phyloP scores from a whole-genome alignment of 2,113 vertebrate genomes.

The Tichodroma muraria region DNA sequence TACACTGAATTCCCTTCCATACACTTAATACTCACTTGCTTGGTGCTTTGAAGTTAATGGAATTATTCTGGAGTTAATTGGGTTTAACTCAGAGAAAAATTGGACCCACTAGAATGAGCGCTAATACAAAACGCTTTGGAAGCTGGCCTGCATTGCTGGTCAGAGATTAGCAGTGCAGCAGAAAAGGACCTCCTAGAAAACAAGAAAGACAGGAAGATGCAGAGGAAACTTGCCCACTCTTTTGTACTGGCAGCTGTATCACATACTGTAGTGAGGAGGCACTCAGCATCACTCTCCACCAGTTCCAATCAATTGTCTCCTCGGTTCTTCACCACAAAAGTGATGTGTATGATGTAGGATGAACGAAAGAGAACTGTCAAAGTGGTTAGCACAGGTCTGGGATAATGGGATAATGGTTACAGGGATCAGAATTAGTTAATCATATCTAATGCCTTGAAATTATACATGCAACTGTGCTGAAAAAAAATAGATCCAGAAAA shows the following conservation, averaged over 20 bases:
- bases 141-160: neutral
- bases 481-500: neutral
- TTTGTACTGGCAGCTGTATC: neutral
- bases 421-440: neutral
- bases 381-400: neutral
- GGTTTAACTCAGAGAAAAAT: constrained; percentile 17
- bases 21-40: neutral
- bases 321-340: neutral
- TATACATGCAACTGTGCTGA: neutral
- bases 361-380: neutral
- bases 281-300: neutral
- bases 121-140: neutral
- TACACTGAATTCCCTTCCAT: neutral
- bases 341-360: neutral
- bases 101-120: neutral
- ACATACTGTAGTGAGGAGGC: neutral
- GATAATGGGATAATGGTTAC: neutral
- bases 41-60: neutral
- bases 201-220: neutral
- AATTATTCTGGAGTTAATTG: constrained; percentile 30
- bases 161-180: neutral
- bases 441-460: neutral
- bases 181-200: neutral
- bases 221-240: neutral
- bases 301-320: neutral